Base-by-base conservation (phyloP, 2,888 invertebrate species). In the Darwinula stevensoni region DNA sequence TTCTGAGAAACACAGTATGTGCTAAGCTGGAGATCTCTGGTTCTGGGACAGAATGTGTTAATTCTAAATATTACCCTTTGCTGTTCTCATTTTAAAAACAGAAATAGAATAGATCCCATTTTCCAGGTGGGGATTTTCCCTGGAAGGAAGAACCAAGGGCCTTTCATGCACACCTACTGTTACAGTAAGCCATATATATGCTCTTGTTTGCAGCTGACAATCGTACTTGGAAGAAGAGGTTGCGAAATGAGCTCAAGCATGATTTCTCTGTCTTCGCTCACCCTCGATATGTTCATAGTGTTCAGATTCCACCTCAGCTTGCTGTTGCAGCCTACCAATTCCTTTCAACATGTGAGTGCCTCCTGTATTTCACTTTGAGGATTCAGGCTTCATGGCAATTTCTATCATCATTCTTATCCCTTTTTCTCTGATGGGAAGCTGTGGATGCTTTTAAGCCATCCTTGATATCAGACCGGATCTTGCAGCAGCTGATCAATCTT, bases 321-420 rank as follows among this genome's bases (percentile, higher is more conserved):
- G 72, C 76, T 0, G 56, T 91, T 35, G 91, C 91, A 32, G 75
- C 84, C 40, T 86, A 75, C 61, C 91, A 91, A 56, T 94, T 75
- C 51, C 57, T 94, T 37, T 78, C 76, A 44, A 78, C 86, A 38
- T 70, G 88, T 86, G 54, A 65, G 67, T 58, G 22, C 9, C 22
- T 22, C n/a, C n/a, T 22, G 9, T 22, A 22, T 22, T 22, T n/a
- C 6, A 22, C 22, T 6, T 22, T 22, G 22, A 22, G 22, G 22
- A 22, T n/a, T 22, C n/a, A n/a, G n/a, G n/a, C n/a, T 22, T 6
- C 22, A 9, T 22, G 9, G 22, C n/a, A 22, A 22, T 22, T 22
- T n/a, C 22, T 22, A 6, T n/a, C 22, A 22, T 22, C 9, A 22
- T 22, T 9, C n/a, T 22, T n/a, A 22, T 22, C 22, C 9, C n/a